Evolutionary conservation across 2,797 vertebrate genomes (phyloP), one percentile per base, ranked within the genome.

Genomic region (Ara ararauna): DNA sequence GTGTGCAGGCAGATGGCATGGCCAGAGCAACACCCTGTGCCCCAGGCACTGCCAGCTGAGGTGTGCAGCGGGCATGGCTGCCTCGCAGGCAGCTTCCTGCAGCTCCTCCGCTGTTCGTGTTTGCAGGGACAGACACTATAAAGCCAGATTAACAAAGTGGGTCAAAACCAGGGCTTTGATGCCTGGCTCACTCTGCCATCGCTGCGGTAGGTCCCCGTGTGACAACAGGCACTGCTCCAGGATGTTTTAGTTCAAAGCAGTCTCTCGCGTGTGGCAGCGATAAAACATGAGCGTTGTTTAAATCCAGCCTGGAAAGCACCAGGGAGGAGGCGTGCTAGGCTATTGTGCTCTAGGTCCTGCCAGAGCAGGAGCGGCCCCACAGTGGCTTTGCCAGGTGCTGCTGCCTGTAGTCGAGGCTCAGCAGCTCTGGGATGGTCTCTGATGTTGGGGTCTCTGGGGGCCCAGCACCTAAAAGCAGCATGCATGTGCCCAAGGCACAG

Each of bases 1-100:
- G 0, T 3, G n/a, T 5, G 47, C 27, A 48, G 53, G 67, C 10
- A 32, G 77, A 7, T 11, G 15, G 66, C 8, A 4, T 0, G 6
- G 36, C 58, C 27, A 2, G 44, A 3, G 58, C 2, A 7, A 36
- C 12, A 2, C 3, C 24, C 29, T 2, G 3, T 30, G 42, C 32
- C 3, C 3, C 30, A 0, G 0, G 5, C 1, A 5, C 47, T 64
- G 68, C 54, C 50, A 24, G 68, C 64, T 4, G 7, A 27, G 26
- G 26, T 2, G 2, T 5, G 19, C 62, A 27, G 54, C n/a, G 13
- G 64, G 34, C 84, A 71, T 51, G 29, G 48, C 72, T 42, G 75
- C n/a, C n/a, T 44, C 9, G 20, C 26, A 8, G 48, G 42, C 68
- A 71, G 79, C 74, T 65, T 58, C 50, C 56, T 16, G 32, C 36